Evolutionary conservation across 2,888 invertebrate genomes (phyloP), one percentile per base, ranked within the genome.

Genomic region (Cordilura impudica): DNA sequence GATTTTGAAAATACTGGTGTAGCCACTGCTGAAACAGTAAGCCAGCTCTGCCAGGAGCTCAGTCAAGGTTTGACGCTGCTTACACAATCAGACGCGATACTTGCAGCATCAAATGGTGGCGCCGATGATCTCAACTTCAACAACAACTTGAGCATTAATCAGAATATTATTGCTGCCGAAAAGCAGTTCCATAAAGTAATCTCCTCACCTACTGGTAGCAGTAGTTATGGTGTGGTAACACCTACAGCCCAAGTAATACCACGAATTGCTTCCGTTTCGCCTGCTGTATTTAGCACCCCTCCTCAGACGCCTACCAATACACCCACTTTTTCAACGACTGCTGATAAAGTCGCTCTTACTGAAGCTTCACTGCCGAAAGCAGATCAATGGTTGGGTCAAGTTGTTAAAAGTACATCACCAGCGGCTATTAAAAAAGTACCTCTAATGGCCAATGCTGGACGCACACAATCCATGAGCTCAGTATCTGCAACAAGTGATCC

Each of bases 321-420:
- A 93, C 81, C 92, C 94, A 81, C 92, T 94, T 78, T 92, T 90
- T 87, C 91, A 21, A 84, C 85, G 83, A 60, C 79, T 79, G 51
- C 78, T 82, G 79, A 82, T 45, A 39, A 81, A 66, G 16, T 74
- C 45, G n/a, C 77, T 63, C 49, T 80, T 79, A 85, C 89, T 2
- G 88, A 90, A 2, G 88, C 90, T 56, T 89, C 91, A 76, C 91
- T 95, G 87, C 96, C 95, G 23, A 94, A 94, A 88, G 95, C 96
- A 0, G 96, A 96, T 84, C 95, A 95, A 84, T 96, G 95, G 96
- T 90, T 96, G 82, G 95, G 95, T 7, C 93, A 94, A 84, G 93
- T 95, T 51, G 93, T 93, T 12, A 92, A 92, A 82, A 91, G 92
- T 81, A 91, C 91, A 84, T 93, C 92, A 66, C 90, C 91, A 66